Percentiles rank a stretch among this genome's conserved stretches.
These are phyloP conservation scores for Urechis unicinctus DNA, from an alignment of 2,888 invertebrate genomes.

Conservation along the genomic window DNA sequence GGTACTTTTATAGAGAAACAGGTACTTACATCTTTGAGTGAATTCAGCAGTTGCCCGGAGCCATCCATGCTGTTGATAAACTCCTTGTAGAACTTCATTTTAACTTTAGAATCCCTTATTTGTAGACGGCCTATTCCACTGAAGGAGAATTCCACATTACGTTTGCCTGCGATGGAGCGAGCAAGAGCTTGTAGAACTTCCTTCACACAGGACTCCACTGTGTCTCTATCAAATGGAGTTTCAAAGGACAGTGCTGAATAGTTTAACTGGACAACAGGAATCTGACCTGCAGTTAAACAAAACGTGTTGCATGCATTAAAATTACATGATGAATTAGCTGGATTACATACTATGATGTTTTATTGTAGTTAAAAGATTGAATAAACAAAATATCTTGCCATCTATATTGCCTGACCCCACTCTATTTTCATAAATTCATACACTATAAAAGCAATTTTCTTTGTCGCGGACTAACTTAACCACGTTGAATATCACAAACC, in stretches of 20 bases:
- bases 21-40: slow-evolving; percentile 47
- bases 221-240: slow-evolving; percentile 46
- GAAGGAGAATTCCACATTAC: slow-evolving; percentile 47
- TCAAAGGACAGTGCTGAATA: slow-evolving; percentile 45
- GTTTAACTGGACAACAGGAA: slow-evolving; percentile 48
- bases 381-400: too few relatives aligned
- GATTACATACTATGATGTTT: not conserved
- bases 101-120: slow-evolving; percentile 42
- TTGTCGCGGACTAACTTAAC: too few relatives aligned
- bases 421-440: too few relatives aligned
- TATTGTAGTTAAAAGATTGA: not conserved
- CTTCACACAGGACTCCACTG: slow-evolving; percentile 45
- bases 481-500: too few relatives aligned
- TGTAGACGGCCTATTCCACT: slow-evolving; percentile 44
- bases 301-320: not conserved
- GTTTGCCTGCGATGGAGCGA: slow-evolving; percentile 31
- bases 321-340: too few relatives aligned
- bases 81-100: slow-evolving; percentile 51
- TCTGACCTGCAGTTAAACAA: slow-evolving; percentile 34
- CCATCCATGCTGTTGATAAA: slow-evolving; percentile 48
- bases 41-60: slow-evolving; percentile 40
- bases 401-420: too few relatives aligned
- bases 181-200: slow-evolving; percentile 44
- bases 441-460: too few relatives aligned
- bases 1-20: too few relatives aligned